These are phyloP conservation scores for Serranus cabrilla DNA, from an alignment of 2,797 vertebrate species.

Conservation along the genomic window DNA sequence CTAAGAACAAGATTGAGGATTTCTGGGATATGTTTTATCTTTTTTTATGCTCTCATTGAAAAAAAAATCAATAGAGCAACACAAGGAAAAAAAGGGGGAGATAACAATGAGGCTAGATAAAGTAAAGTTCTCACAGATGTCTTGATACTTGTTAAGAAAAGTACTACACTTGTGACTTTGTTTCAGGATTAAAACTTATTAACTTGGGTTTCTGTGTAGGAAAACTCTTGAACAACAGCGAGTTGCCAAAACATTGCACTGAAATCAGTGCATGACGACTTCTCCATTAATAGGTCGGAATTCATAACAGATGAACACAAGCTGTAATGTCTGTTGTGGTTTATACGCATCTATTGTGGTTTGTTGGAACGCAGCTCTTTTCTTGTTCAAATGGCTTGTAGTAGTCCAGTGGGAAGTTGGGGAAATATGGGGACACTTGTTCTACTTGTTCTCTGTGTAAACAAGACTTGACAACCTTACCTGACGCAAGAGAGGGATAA, in stretches of 20 bases:
- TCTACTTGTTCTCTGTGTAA: constrained; percentile 68
- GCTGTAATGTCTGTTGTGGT: constrained; percentile 59
- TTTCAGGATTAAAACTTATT: constrained; percentile 74
- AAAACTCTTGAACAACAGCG: constrained; percentile 60
- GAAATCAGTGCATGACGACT: constrained; percentile 48
- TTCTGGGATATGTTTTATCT: constrained; percentile 78
- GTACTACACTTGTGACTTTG: constrained; percentile 73
- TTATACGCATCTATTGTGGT: constrained; percentile 52
- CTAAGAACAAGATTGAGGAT: constrained; percentile 71
- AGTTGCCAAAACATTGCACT: constrained; percentile 45
- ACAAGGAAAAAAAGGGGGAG: constrained; percentile 68
- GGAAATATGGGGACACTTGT: constrained; percentile 69
- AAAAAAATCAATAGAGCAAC: constrained; percentile 77
- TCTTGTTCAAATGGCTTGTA: constrained; percentile 56
- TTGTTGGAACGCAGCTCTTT: constrained; percentile 46
- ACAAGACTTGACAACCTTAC: constrained; percentile 65
- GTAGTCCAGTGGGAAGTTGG: constrained; percentile 63
- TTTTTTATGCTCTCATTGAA: constrained; percentile 72
- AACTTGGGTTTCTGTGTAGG: constrained; percentile 56
- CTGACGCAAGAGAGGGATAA: constrained; percentile 56
- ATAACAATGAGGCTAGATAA: constrained; percentile 73
- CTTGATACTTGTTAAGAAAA: constrained; percentile 68
- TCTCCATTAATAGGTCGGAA: constrained; percentile 60
- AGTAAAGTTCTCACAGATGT: constrained; percentile 73
- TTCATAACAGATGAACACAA: constrained; percentile 59